A percentile compares a stretch with the other conserved stretches of the same genome.
These are phyloP conservation scores for Epinotia brunnichana DNA, from an alignment of 2,888 invertebrate genomes.

Conservation along the genomic window DNA sequence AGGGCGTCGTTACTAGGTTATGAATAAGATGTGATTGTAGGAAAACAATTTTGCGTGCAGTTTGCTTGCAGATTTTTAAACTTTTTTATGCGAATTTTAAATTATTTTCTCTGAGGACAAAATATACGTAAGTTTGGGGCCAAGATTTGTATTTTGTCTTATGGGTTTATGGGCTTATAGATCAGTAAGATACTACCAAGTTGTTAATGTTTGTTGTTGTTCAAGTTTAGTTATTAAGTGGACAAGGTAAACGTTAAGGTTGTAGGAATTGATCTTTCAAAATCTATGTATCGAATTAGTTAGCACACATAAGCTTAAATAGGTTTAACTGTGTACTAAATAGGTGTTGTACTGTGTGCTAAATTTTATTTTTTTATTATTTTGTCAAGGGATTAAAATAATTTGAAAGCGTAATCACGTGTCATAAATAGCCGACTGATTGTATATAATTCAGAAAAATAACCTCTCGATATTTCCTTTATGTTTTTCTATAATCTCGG, in stretches of 20 bases:
- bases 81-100: background rate
- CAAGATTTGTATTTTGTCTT: too few species aligned
- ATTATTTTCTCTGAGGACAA: background rate
- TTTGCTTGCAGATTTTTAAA: background rate
- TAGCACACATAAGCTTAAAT: background rate
- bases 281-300: too few species aligned
- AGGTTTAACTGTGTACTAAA: background rate
- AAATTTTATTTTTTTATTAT: too few species aligned
- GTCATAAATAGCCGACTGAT: background rate
- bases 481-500: constrained; percentile 15
- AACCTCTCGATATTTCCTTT: constrained; percentile 12
- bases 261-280: too few species aligned
- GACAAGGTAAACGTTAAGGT: too few species aligned
- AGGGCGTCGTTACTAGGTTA: constrained; percentile 12
- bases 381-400: background rate
- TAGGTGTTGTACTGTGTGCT: too few species aligned
- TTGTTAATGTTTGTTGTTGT: too few species aligned
- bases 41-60: constrained; percentile 1
- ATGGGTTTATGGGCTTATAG: too few species aligned
- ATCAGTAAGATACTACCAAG: too few species aligned
- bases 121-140: background rate
- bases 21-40: constrained; percentile 26
- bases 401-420: background rate
- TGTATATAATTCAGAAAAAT: background rate
- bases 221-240: too few species aligned